phyloP scores from a whole-genome alignment of 1,140 invertebrate species.

The Microplitis mediator region DNA sequence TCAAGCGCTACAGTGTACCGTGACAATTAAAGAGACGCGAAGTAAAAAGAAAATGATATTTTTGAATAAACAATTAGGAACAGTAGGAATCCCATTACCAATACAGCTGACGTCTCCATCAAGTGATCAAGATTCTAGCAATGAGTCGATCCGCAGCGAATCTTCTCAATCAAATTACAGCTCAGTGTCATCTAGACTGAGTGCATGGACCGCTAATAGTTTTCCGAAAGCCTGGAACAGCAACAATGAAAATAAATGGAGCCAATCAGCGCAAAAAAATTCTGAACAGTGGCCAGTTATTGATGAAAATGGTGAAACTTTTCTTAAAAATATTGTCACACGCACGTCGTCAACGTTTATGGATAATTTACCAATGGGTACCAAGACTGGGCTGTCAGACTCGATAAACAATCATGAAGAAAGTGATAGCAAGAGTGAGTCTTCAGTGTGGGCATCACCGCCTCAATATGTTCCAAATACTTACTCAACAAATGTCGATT shows the following conservation, averaged over 20 bases:
- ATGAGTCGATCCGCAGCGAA: conserved; percentile 54
- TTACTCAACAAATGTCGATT: conserved; percentile 48
- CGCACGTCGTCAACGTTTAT: conserved; percentile 40
- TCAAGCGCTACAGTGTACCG: conserved; percentile 66
- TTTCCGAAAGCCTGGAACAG: conserved; percentile 41
- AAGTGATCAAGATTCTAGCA: conserved; percentile 54
- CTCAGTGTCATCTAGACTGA: conserved; percentile 28
- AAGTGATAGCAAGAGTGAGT: conserved; percentile 44
- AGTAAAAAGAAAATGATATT: conserved; percentile 54
- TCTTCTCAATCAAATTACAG: conserved; percentile 37
- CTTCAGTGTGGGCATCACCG: conserved; percentile 54
- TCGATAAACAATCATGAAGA: not conserved
- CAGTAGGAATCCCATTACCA: conserved; percentile 51
- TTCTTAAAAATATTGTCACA: conserved; percentile 48
- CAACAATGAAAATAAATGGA: conserved; percentile 29
- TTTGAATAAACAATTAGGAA: conserved; percentile 57
- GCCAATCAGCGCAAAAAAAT: conserved; percentile 30
- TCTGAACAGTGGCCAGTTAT: conserved; percentile 42
- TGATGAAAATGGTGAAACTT: conserved; percentile 33
- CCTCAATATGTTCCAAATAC: conserved; percentile 47
- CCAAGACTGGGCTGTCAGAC: too few relatives aligned
- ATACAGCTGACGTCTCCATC: conserved; percentile 36
- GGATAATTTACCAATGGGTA: conserved; percentile 12
- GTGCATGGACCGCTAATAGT: conserved; percentile 40
- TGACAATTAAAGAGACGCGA: conserved; percentile 56